These are phyloP conservation scores for Zaprionus nigranus DNA, from an alignment of 1,140 invertebrate species.

Conservation along the genomic window DNA sequence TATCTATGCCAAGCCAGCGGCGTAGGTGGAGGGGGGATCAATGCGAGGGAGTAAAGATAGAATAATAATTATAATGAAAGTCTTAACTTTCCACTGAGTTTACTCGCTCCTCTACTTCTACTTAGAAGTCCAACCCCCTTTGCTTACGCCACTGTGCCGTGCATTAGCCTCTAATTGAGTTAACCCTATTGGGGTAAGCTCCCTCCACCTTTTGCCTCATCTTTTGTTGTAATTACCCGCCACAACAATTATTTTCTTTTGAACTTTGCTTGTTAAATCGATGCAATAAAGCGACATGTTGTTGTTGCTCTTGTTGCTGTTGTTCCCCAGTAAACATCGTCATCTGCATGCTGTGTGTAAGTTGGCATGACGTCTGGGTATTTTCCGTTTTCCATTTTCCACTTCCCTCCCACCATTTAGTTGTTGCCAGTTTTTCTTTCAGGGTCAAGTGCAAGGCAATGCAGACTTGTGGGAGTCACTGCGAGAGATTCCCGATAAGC, in stretches of 20 bases:
- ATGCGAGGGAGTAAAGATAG: background rate
- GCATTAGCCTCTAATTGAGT: slow-evolving; percentile 48
- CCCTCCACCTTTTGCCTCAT: slow-evolving; percentile 6
- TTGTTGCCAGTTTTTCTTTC: slow-evolving; percentile 31
- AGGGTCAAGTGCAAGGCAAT: slow-evolving; percentile 52
- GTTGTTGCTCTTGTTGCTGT: slow-evolving; percentile 4
- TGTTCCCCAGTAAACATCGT: slow-evolving; percentile 5
- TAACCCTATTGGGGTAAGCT: slow-evolving; percentile 34
- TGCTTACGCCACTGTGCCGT: slow-evolving; percentile 1
- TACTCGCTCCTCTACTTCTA: background rate
- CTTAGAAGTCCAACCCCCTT: background rate
- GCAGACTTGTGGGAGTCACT: slow-evolving; percentile 25
- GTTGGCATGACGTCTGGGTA: slow-evolving; percentile 54
- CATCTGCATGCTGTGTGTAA: slow-evolving; percentile 41
- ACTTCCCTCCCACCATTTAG: slow-evolving; percentile 5
- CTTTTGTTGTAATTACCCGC: slow-evolving; percentile 46
- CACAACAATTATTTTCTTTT: slow-evolving; percentile 36
- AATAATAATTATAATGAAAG: background rate
- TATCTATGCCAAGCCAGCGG: background rate
- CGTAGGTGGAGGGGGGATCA: background rate
- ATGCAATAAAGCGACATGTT: slow-evolving; percentile 35
- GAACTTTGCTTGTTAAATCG: slow-evolving; percentile 60
- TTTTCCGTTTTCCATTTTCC: slow-evolving; percentile 44
- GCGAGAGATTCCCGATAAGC: slow-evolving; percentile 29
- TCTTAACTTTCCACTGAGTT: background rate